Conservation (phyloP, 2,113 vertebrate species). For the Chaetorhynchus papuensis region DNA sequence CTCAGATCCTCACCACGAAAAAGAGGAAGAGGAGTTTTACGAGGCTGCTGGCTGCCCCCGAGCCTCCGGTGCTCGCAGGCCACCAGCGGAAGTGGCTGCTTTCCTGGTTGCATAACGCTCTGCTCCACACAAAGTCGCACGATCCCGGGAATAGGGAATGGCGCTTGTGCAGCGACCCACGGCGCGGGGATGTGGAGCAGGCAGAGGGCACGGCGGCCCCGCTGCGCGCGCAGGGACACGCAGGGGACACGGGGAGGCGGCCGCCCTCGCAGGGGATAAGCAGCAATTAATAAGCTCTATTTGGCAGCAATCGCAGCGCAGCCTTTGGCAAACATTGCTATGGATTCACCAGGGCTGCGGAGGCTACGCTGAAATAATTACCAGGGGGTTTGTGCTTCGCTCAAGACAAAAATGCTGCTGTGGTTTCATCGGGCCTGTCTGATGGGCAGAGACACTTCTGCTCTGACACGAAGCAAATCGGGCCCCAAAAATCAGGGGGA, state of each 20-base stretch:
- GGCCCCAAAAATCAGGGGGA: neutral
- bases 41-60: neutral
- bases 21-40: neutral
- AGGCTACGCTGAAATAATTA: neutral
- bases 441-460: neutral
- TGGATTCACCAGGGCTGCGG: neutral
- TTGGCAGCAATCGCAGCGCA: neutral
- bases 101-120: neutral
- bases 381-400: neutral
- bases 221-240: neutral
- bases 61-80: neutral
- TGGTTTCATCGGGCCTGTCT: neutral
- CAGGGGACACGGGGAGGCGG: neutral
- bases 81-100: neutral
- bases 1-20: neutral
- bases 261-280: neutral
- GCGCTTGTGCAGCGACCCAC: neutral
- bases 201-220: neutral
- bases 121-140: neutral
- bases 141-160: neutral
- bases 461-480: neutral
- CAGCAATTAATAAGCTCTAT: constrained; percentile 16
- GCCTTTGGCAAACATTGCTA: neutral
- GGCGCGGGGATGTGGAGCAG: neutral
- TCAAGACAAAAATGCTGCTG: neutral